Evolutionary conservation across 2,113 vertebrate genomes (phyloP), one percentile per base, ranked within the genome.

Genomic region (Terrapene triunguis): DNA sequence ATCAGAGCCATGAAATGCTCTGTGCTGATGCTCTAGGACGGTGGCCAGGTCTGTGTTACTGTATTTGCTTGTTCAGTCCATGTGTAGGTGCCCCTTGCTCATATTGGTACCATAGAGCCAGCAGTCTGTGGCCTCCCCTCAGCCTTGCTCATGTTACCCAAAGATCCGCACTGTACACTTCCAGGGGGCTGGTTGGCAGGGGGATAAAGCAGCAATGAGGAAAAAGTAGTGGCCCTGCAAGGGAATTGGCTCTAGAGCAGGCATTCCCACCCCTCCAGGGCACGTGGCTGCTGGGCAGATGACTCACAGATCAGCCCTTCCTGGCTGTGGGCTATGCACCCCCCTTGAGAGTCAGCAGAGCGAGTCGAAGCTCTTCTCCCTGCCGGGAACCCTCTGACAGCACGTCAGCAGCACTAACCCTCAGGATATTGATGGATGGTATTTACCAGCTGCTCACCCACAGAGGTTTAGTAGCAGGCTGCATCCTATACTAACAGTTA

Each of bases 21-120:
- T 85, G 62, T 72, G 48, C 79, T 53, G 24, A 65, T 29, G 81
- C 32, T 38, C 42, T 80, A 72, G 79, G 44, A 44, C 44, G 44
- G 29, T 42, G 17, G 0, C 0, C 32, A 21, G n/a, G 1, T 51
- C 53, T 57, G 42, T n/a, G 65, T 1, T 57, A 51, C 22, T n/a
- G 32, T n/a, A 3, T 35, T 57, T 57, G 25, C 55, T 1, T 27
- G 5, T 0, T 22, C 54, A 48, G 2, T 55, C 38, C 17, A 0
- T 22, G 27, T 14, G 22, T 57, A 16, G 54, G 72, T 62, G 29
- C 59, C 32, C 59, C 59, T 62, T 35, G 59, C 32, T 2, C 53
- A 10, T 5, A 6, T 32, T 12, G n/a, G 35, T 62, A 19, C 21
- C 8, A n/a, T 14, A 22, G 32, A 69, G 27, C 80, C 84, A 53